Conservation (phyloP, 2,888 invertebrate species). For the Hypena proboscidalis region DNA sequence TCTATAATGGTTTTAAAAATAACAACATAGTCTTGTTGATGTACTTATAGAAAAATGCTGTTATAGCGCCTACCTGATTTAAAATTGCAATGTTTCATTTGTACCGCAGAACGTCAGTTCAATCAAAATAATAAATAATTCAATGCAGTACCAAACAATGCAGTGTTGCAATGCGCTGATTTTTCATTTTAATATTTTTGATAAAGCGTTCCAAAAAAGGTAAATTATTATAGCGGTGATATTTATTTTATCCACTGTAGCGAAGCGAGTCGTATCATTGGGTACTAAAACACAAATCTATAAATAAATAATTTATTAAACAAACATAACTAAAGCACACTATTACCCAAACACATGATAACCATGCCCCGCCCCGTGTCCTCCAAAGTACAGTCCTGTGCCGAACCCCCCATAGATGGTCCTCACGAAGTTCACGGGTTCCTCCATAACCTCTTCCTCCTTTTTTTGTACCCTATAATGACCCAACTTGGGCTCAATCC, state of each 20-base stretch:
- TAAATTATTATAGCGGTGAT: too few relatives aligned
- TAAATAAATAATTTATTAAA: conserved; percentile 32
- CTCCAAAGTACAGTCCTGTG: conserved; percentile 68
- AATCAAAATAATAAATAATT: too few relatives aligned
- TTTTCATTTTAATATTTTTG: not conserved
- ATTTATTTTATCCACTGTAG: too few relatives aligned
- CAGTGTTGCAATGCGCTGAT: not conserved
- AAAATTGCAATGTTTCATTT: too few relatives aligned
- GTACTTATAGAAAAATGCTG: too few relatives aligned
- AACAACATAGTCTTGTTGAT: too few relatives aligned
- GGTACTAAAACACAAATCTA: conserved; percentile 4
- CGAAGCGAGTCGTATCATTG: too few relatives aligned
- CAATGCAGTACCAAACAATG: too few relatives aligned
- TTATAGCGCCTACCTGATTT: too few relatives aligned
- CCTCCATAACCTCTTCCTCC: conserved; percentile 55
- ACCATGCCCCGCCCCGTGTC: conserved; percentile 76
- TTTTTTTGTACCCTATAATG: conserved; percentile 54
- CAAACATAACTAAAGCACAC: conserved; percentile 5
- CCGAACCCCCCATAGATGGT: conserved; percentile 75
- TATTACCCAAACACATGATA: conserved; percentile 69
- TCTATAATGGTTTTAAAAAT: too few relatives aligned
- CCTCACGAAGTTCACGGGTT: conserved; percentile 56
- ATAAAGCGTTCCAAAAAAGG: too few relatives aligned
- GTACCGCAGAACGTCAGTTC: too few relatives aligned
- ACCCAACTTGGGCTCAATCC: conserved; percentile 45